Evolutionary conservation across 35 echinoderm and acorn worm species (phyloP).

Genomic region (Chiridota heheva): DNA sequence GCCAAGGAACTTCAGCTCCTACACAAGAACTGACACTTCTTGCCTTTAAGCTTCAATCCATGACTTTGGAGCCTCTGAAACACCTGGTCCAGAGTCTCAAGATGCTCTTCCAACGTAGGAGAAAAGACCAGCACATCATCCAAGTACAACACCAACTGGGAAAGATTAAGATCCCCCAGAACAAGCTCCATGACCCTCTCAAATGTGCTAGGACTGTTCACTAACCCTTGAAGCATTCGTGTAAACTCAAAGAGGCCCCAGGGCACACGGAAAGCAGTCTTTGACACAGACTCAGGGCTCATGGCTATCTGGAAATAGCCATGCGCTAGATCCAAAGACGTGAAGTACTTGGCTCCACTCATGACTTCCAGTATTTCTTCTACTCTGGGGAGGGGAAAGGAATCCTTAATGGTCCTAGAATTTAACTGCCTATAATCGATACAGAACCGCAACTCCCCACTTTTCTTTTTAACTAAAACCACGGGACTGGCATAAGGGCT

Average conservation of each 20-base stretch:
- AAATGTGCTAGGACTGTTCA: no score
- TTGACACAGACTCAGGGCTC: conserved; percentile 30
- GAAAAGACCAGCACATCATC: conserved; percentile 44
- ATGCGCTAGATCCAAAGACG: conserved; percentile 59
- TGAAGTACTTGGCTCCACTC: conserved; percentile 51
- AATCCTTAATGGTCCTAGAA: conserved; percentile 26
- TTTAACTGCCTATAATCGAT: conserved; percentile 30
- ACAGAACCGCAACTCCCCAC: conserved; percentile 9
- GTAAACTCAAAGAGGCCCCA: conserved; percentile 38
- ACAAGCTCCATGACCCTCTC: no score
- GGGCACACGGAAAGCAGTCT: conserved; percentile 58
- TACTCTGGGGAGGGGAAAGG: conserved; percentile 58
- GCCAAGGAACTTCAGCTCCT: conserved; percentile 12
- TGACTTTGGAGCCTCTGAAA: background rate
- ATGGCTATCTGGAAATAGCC: conserved; percentile 56
- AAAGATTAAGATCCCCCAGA: conserved; percentile 19
- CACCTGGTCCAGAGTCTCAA: conserved; percentile 4
- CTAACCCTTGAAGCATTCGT: conserved; percentile 11
- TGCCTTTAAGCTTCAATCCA: conserved; percentile 36
- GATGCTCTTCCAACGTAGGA: conserved; percentile 27
- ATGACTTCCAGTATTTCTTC: conserved; percentile 62
- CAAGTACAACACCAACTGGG: conserved; percentile 15
- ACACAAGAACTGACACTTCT: conserved; percentile 29
- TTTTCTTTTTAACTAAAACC: conserved; percentile 9
- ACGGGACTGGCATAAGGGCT: conserved; percentile 22